Conservation (phyloP, 2,888 invertebrate genomes). For the Chrysopilus asiliformis region DNA sequence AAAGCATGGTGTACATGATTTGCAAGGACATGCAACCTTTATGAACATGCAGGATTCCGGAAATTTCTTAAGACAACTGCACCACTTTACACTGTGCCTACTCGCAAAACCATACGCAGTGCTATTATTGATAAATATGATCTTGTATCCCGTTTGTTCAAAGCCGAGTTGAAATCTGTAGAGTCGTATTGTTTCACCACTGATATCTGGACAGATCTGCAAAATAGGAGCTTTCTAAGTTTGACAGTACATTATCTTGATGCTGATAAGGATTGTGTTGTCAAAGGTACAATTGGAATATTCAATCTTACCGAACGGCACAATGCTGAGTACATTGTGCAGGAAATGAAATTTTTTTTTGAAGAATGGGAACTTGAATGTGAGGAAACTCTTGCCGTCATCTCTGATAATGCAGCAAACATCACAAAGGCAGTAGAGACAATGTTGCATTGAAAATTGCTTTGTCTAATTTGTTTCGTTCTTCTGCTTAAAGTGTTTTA, state of each 20-base stretch:
- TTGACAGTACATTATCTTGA: slow-evolving; percentile 1
- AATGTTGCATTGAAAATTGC: too few species aligned
- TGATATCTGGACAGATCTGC: slow-evolving; percentile 1
- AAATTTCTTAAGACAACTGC: too few species aligned
- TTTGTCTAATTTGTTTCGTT: too few species aligned
- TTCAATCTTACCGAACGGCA: slow-evolving; percentile 1
- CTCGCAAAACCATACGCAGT: too few species aligned
- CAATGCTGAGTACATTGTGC: slow-evolving; percentile 1
- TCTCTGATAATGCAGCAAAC: slow-evolving; percentile 5
- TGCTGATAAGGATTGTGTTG: slow-evolving; percentile 3
- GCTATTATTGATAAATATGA: too few species aligned
- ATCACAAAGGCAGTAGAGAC: slow-evolving; percentile 3
- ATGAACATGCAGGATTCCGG: too few species aligned
- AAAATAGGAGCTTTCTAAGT: slow-evolving; percentile 3
- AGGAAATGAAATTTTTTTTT: not conserved
- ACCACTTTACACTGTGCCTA: too few species aligned
- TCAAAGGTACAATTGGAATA: slow-evolving; percentile 3
- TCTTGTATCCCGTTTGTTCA: not conserved
- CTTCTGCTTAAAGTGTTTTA: too few species aligned
- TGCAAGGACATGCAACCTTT: not conserved
- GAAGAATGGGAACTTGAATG: not conserved
- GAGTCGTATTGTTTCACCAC: slow-evolving; percentile 3
- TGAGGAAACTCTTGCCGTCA: slow-evolving; percentile 4
- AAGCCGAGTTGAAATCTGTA: slow-evolving; percentile 4
- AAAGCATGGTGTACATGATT: not conserved